These are phyloP conservation scores for Malthinus seriepunctatus DNA, from an alignment of 2,888 invertebrate species.

Conservation along the genomic window DNA sequence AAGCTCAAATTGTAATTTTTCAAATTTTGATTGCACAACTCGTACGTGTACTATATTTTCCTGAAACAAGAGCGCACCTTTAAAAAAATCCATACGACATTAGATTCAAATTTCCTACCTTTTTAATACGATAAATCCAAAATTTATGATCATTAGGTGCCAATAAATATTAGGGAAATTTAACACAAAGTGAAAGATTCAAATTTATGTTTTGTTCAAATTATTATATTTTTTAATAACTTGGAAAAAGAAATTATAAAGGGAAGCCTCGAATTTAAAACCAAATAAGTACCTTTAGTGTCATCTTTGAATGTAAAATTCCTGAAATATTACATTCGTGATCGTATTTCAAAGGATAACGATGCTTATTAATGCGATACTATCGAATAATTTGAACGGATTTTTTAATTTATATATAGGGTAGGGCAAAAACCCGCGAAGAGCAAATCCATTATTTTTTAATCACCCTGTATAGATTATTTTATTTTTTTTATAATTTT, in stretches of 20 bases:
- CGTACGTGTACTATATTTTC: too few relatives aligned
- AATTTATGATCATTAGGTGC: constrained; percentile 25
- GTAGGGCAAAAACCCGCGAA: neutral
- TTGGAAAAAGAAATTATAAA: constrained; percentile 22
- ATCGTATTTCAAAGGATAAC: constrained; percentile 24
- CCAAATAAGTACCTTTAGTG: constrained; percentile 11
- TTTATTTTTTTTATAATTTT: too few relatives aligned
- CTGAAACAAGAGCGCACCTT: too few relatives aligned
- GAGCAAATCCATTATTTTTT: too few relatives aligned
- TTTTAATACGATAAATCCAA: neutral
- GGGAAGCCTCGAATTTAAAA: constrained; percentile 8
- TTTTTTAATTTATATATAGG: neutral
- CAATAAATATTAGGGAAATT: constrained; percentile 17
- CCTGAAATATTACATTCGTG: constrained; percentile 17
- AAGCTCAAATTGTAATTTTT: too few relatives aligned
- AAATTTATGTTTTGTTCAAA: constrained; percentile 25
- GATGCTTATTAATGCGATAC: constrained; percentile 12
- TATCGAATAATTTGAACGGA: neutral
- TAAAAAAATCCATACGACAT: too few relatives aligned
- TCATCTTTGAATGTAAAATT: constrained; percentile 13
- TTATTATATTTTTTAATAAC: constrained; percentile 26
- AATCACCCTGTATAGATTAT: too few relatives aligned
- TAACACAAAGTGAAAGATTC: constrained; percentile 25
- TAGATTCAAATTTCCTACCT: too few relatives aligned
- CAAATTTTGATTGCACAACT: too few relatives aligned